Evolutionary conservation across 1,140 invertebrate genomes (phyloP), one percentile per base, ranked within the genome.

Genomic region (Palaemon carinicauda): DNA sequence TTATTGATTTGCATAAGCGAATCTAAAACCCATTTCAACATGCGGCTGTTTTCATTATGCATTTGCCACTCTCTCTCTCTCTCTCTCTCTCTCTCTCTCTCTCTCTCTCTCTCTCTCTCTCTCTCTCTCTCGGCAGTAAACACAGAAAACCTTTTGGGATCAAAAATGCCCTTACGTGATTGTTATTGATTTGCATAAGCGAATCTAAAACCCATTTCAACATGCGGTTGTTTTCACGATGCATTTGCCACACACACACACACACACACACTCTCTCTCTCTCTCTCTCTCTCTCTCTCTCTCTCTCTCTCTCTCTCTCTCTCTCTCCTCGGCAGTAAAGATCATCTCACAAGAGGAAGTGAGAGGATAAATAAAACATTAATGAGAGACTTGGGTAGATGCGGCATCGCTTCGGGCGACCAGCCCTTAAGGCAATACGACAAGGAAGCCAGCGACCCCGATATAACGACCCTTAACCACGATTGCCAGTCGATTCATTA

Each of bases 311-410:
- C n/a, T n/a, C n/a, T n/a, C n/a, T n/a, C n/a, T n/a, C n/a, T 17
- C 5, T 19, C 15, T 3, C 21, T n/a, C 27, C 60, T 52, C 60
- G 50, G 33, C 15, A 51, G 15, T 80, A 78, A 29, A 78, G 41
- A 74, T 53, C 50, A 10, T 71, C 41, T 78, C 73, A 80, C 56
- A 80, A 86, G 56, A 86, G 84, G 77, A 86, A 79, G 84, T 69
- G 73, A 65, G 84, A 80, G 78, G 73, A 86, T 86, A 86, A 86
- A 86, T 86, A 86, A 86, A 86, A 80, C 84, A 80, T 86, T 86
- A 86, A 86, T 86, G 84, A 86, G 69, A 54, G 78, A 86, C 75
- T 80, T 60, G 50, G 77, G 84, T 86, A 86, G 77, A 79, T 69
- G 82, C 60, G 75, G 74, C 24, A 53, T 56, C 24, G 84, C 84